Evolutionary conservation across 1,140 invertebrate species (phyloP).

Genomic region (Nasonia longicornis): DNA sequence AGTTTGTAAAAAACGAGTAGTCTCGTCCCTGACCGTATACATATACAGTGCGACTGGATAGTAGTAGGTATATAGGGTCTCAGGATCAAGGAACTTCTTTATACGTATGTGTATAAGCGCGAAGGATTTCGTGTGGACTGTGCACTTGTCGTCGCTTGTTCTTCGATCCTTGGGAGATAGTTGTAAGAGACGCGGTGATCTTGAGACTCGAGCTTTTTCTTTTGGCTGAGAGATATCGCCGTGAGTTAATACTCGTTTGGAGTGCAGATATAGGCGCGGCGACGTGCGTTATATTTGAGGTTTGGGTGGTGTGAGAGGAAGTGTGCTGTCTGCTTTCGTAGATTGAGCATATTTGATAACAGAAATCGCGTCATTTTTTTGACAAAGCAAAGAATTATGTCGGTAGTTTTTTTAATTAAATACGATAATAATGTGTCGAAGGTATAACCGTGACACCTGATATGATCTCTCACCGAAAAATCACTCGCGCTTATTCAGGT

Average conservation of each 20-base stretch:
- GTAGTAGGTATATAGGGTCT: not conserved
- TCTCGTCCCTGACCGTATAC: not conserved
- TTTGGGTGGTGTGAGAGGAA: no score
- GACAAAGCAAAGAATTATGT: no score
- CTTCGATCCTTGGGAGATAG: not conserved
- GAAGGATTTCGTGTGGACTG: not conserved
- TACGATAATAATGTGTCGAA: no score
- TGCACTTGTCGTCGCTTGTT: not conserved
- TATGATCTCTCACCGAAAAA: no score
- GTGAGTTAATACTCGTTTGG: not conserved
- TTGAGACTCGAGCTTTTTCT: not conserved
- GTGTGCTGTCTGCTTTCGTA: no score
- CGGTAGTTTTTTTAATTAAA: no score
- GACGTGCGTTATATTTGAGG: no score
- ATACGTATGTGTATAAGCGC: no score
- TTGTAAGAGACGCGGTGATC: not conserved
- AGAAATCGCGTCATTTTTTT: no score
- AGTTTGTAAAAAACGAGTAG: slow-evolving; percentile 18
- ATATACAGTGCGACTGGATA: not conserved
- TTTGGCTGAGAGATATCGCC: not conserved
- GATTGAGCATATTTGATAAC: no score
- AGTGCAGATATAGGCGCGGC: not conserved
- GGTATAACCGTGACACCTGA: no score
- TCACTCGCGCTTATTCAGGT: no score
- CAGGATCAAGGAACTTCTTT: not conserved